Evolutionary conservation across 2,888 invertebrate species (phyloP), one percentile per base, ranked within the genome.

Genomic region (Buathra laborator): DNA sequence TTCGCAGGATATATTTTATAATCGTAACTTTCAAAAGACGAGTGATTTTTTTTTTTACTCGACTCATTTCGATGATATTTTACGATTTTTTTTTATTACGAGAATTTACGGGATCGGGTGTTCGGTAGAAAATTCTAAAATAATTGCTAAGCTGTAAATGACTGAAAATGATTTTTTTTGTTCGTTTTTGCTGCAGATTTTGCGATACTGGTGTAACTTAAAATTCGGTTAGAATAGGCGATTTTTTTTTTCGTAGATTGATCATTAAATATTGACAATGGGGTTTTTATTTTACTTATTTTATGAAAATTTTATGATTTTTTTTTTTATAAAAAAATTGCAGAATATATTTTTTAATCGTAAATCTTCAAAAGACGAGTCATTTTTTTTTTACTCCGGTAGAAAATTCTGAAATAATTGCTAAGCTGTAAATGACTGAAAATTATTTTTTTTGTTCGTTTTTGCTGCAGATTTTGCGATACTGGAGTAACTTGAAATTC

Each of bases 211-310:
- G n/a, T 48, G 29, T 67, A 29, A 67, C 16, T 64, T 37, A 32
- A 64, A 10, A 64, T 59, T 32, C 29, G 59, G 14, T 5, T 59
- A 32, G 59, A 59, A 59, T 37, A 53, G 19, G 29, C 64, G 16
- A 53, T 83, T 75, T 83, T 76, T 24, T 19, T 19, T 19, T 19
- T 19, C 53, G 24, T 12, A 59, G 2, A 3, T 24, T 24, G 24
- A 24, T 24, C 1, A 24, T 24, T 24, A 56, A 24, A 24, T 24
- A 24, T 24, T 24, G 24, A 24, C 2, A 24, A 24, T 24, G 24
- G 24, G 2, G 24, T 24, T 24, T 24, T 37, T 6, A 37, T 7
- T 37, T 37, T 37, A 7, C 9, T 37, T 37, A 37, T 37, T 9
- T 37, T 37, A 0, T 48, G n/a, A n/a, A 12, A 10, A n/a, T 48